Conservation (phyloP, 2,888 invertebrate species). For the Drosophila subquinaria region DNA sequence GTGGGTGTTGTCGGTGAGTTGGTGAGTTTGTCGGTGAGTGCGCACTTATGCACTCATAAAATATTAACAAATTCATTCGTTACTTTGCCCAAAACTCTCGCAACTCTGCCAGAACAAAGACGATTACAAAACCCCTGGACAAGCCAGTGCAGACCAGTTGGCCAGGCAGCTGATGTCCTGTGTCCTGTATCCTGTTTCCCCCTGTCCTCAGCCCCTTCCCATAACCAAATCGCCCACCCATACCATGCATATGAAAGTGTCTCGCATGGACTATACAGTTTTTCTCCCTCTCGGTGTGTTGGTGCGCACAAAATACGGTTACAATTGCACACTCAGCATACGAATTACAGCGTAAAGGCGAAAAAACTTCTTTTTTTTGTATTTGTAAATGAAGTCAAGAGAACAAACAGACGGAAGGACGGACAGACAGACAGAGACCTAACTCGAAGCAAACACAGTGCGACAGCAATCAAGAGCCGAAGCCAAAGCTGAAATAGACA, state of each 20-base stretch:
- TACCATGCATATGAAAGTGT: slow-evolving; percentile 75
- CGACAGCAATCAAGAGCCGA: slow-evolving; percentile 74
- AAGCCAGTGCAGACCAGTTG: slow-evolving; percentile 23
- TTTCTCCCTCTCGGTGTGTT: slow-evolving; percentile 29
- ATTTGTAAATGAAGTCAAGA: slow-evolving; percentile 69
- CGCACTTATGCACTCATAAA: slow-evolving; percentile 84
- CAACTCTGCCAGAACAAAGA: slow-evolving; percentile 74
- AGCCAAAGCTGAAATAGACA: slow-evolving; percentile 61
- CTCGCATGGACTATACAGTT: slow-evolving; percentile 53
- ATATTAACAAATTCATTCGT: slow-evolving; percentile 85
- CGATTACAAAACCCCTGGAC: slow-evolving; percentile 63
- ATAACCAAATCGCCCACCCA: slow-evolving; percentile 22
- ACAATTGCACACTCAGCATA: slow-evolving; percentile 81
- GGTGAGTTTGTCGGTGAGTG: slow-evolving; percentile 76
- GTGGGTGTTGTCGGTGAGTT: slow-evolving; percentile 7
- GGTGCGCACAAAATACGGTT: slow-evolving; percentile 69
- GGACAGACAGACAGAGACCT: slow-evolving; percentile 21
- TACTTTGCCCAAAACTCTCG: slow-evolving; percentile 78
- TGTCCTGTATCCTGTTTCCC: slow-evolving; percentile 45
- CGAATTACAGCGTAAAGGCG: slow-evolving; percentile 79
- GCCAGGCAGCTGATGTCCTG: slow-evolving; percentile 63
- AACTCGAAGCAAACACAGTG: slow-evolving; percentile 60
- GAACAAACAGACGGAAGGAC: slow-evolving; percentile 16
- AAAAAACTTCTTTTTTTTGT: slow-evolving; percentile 43
- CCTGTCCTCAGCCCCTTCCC: neutral